These are phyloP conservation scores for Grus americana DNA, from an alignment of 2,113 vertebrate genomes.

Conservation along the genomic window DNA sequence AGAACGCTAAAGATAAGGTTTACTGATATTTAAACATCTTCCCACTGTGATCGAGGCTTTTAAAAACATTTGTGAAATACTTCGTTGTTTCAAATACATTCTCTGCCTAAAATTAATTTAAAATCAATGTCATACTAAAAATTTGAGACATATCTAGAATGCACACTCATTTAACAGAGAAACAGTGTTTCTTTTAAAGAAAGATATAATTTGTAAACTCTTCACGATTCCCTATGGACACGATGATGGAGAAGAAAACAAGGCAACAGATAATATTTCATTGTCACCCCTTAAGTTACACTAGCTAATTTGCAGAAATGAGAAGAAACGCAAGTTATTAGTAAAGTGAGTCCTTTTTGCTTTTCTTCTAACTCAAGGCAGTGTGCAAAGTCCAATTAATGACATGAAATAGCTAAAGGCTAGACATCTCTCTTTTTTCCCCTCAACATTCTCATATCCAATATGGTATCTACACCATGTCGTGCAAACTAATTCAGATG, in stretches of 20 bases:
- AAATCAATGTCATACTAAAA: not conserved
- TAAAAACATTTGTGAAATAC: not conserved
- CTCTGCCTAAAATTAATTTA: not conserved
- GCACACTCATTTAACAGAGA: not conserved
- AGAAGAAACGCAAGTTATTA: not conserved
- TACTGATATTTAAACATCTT: not conserved
- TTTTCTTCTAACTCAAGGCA: not conserved
- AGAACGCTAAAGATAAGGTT: not conserved
- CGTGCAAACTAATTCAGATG: not conserved
- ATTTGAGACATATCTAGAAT: not conserved
- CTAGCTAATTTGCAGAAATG: not conserved
- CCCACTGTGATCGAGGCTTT: not conserved
- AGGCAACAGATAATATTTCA: not conserved
- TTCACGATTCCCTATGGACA: not conserved
- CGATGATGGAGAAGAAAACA: not conserved
- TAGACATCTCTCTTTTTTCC: not conserved
- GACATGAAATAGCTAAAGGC: not conserved
- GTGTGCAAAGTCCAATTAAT: not conserved
- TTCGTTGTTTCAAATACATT: not conserved
- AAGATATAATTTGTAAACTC: not conserved
- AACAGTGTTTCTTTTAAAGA: not conserved
- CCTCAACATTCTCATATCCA: rapidly evolving
- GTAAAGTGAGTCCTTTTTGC: not conserved
- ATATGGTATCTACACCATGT: not conserved
- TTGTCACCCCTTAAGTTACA: not conserved